A percentile compares a stretch with the other conserved stretches of the same genome.
Evolutionary conservation across 1,140 invertebrate genomes (phyloP).

Genomic region (Eciton burchellii): DNA sequence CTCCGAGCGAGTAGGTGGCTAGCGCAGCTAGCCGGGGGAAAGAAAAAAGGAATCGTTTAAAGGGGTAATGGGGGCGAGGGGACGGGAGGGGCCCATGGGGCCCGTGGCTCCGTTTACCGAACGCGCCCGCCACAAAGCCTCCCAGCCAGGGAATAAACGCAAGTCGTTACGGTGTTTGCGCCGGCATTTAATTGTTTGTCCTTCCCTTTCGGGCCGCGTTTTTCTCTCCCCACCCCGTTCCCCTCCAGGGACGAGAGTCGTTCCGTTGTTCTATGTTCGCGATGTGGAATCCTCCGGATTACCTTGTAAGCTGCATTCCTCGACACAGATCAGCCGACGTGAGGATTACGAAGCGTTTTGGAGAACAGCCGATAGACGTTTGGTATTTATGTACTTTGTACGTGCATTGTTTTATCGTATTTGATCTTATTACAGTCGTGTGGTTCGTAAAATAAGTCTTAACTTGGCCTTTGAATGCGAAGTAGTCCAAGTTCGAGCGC

Average conservation of each 20-base stretch:
- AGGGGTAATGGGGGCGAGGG: conserved; percentile 63
- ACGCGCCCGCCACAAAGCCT: conserved; percentile 60
- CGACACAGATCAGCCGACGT: background rate
- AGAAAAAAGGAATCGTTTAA: conserved; percentile 65
- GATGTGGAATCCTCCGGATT: conserved; percentile 30
- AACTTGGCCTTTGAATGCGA: too few species aligned
- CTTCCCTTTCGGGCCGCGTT: conserved; percentile 30
- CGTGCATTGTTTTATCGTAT: background rate
- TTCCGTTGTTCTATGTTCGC: conserved; percentile 13
- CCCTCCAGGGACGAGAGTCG: background rate
- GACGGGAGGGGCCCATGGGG: conserved; percentile 32
- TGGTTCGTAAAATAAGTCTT: too few species aligned
- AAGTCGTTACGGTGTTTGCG: conserved; percentile 62
- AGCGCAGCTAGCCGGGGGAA: conserved; percentile 31
- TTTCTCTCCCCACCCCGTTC: conserved; percentile 21
- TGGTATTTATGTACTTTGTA: background rate
- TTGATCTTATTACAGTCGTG: too few species aligned
- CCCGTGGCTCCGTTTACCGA: conserved; percentile 62
- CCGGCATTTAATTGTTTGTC: conserved; percentile 56
- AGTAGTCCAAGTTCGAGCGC: too few species aligned
- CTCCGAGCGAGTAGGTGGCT: conserved; percentile 52
- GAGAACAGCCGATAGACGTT: background rate
- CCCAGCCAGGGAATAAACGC: conserved; percentile 43
- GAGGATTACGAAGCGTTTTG: background rate
- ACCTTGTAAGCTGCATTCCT: conserved; percentile 12